Base-by-base conservation (phyloP, 1,140 invertebrate species). In the Drosophila mojavensis region DNA sequence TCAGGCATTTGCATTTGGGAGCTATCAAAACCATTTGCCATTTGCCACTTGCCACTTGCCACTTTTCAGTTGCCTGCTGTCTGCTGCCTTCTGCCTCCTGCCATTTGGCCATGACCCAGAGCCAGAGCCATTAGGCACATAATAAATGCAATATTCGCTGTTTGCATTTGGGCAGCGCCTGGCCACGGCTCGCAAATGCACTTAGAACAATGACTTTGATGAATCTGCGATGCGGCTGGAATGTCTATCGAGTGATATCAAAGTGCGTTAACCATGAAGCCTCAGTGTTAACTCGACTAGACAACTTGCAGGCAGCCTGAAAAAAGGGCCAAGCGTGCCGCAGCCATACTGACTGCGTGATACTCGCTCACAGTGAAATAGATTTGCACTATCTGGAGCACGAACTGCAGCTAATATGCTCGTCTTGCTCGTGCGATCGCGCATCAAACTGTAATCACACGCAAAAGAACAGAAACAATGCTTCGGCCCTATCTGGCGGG, bases 11-110 rank as follows among this genome's bases (percentile, higher is more conserved):
- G 24, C 51, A 48, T 59, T 59, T 60, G 30, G 43, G 41, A 51
- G 45, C n/a, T 51, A 71, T 64, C 45, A 64, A 43, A 59, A 13
- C 54, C 69, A 72, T 66, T 72, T 65, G 62, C 24, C 53, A 28
- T 64, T 56, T 41, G 48, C 33, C 2, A 39, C 13, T 39, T 39
- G 2, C 36, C 36, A 39, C 3, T 39, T 39, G 10, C 36, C 36
- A 39, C 10, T 39, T 39, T 10, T 11, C 36, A 39, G 2, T 39
- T 39, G 36, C 36, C 33, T 10, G 6, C 28, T 30, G 28, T 1
- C 28, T 30, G 0, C 28, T 30, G 28, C 4, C 28, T 30, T 6
- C 28, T 30, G 28, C 28, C 28, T 30, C 4, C 9, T 36, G 33
- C 33, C 33, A 36, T 36, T 36, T 36, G 33, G 20, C 47, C 30